Evolutionary conservation across 2,113 vertebrate genomes (phyloP), one percentile per base, ranked within the genome.

Genomic region (Bos javanicus): DNA sequence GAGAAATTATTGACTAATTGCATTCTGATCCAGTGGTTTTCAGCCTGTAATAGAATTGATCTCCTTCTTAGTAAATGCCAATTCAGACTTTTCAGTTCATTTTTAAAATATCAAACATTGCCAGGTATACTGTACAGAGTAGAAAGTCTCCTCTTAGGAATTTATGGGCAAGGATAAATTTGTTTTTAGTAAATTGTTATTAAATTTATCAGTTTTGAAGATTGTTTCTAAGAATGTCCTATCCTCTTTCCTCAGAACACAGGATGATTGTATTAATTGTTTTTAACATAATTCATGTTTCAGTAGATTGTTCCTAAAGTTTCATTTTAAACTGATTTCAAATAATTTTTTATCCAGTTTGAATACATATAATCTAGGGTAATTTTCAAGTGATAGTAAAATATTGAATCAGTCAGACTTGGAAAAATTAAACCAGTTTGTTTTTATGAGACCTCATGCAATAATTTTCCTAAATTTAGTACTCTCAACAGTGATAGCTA

Each of bases 381-480:
- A 81, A 95, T 96, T 96, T 98, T 96, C 59, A 95, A 95, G 90
- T 80, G 78, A 91, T 46, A 36, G 60, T 78, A 95, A 62, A 97
- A 97, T 97, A 96, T 76, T 91, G 93, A 98, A 92, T 95, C 95
- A 83, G 26, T 94, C 71, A 82, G 50, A 96, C 88, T 95, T 90
- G 12, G 48, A 91, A 97, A 97, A 94, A 50, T 48, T 85, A 85
- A 78, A 7, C 57, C 64, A 57, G 28, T 84, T 95, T 97, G 54
- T 98, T 98, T 98, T 0, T 97, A 95, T 95, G 81, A 96, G 1
- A 0, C 76, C 97, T 98, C 80, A 59, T 84, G 43, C 7, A 98
- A 97, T 89, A 57, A 16, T 93, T 28, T 94, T 98, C 95, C 91
- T 97, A 95, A 98, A 97, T 6, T 46, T 96, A 56, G 96, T 98